These are phyloP conservation scores for Holcopasites calliopsidis DNA, from an alignment of 1,140 invertebrate genomes.

Conservation along the genomic window DNA sequence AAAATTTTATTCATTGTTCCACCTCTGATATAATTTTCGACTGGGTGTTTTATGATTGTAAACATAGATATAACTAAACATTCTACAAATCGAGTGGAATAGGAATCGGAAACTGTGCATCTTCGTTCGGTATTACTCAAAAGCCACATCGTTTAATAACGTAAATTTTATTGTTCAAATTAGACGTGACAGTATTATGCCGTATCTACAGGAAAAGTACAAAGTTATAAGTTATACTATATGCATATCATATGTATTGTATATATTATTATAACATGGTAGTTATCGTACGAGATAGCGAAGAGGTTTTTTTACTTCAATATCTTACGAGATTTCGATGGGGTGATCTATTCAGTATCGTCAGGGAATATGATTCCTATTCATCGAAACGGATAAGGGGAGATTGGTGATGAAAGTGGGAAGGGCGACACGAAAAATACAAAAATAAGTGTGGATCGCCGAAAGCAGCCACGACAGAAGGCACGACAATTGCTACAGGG, in stretches of 20 bases:
- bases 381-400: background rate
- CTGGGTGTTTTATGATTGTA: too few species aligned
- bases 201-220: slow-evolving; percentile 79
- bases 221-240: slow-evolving; percentile 75
- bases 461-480: slow-evolving; percentile 76
- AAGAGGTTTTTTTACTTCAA: slow-evolving; percentile 54
- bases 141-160: slow-evolving; percentile 63
- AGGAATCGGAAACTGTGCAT: too few species aligned
- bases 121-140: background rate
- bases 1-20: background rate
- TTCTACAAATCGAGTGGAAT: too few species aligned
- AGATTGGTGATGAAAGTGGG: background rate
- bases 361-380: background rate
- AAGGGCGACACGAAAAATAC: slow-evolving; percentile 59
- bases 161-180: slow-evolving; percentile 78
- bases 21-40: background rate
- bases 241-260: slow-evolving; percentile 51
- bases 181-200: slow-evolving; percentile 74
- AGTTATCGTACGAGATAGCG: slow-evolving; percentile 69
- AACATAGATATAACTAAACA: too few species aligned
- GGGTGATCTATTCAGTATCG: background rate
- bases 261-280: slow-evolving; percentile 64
- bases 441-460: slow-evolving; percentile 76
- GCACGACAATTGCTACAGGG: slow-evolving; percentile 76
- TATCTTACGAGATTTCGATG: slow-evolving; percentile 36